Percentiles rank a stretch among this genome's conserved stretches.
These are phyloP conservation scores for Drosophila neonasuta DNA, from an alignment of 2,888 invertebrate species.

Conservation along the genomic window DNA sequence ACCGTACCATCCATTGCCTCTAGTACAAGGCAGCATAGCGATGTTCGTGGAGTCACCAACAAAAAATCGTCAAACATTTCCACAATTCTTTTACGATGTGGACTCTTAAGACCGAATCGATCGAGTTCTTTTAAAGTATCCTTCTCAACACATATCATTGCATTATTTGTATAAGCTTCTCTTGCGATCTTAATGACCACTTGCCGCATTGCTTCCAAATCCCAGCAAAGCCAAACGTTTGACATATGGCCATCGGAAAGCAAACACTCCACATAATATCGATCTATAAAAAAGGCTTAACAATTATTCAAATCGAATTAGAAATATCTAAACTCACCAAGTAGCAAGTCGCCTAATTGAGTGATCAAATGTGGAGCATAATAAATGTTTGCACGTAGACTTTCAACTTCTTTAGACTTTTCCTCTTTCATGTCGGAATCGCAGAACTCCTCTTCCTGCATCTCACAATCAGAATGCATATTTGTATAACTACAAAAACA, in stretches of 20 bases:
- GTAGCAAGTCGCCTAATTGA: not conserved
- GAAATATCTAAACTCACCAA: constrained; percentile 3
- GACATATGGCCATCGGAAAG: not conserved
- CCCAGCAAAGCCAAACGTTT: constrained; percentile 6
- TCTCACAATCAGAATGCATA: no score
- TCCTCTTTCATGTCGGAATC: not conserved
- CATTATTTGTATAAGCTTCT: not conserved
- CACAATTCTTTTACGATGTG: not conserved
- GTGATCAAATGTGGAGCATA: not conserved
- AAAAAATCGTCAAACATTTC: not conserved
- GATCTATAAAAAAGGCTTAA: not conserved
- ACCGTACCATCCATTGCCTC: constrained; percentile 12
- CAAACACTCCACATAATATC: constrained; percentile 7
- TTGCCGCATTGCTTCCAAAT: not conserved
- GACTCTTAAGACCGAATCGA: not conserved
- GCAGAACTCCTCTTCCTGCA: no score
- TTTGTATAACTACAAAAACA: no score
- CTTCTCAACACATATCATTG: not conserved
- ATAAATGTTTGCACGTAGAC: not conserved
- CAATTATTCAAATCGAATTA: not conserved
- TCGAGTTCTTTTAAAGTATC: not conserved
- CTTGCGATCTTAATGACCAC: constrained; percentile 14
- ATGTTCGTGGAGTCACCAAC: not conserved
- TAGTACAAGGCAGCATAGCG: constrained; percentile 6
- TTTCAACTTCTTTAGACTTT: not conserved